Evolutionary conservation across 1,140 invertebrate species (phyloP).

Genomic region (Drosophila orena): DNA sequence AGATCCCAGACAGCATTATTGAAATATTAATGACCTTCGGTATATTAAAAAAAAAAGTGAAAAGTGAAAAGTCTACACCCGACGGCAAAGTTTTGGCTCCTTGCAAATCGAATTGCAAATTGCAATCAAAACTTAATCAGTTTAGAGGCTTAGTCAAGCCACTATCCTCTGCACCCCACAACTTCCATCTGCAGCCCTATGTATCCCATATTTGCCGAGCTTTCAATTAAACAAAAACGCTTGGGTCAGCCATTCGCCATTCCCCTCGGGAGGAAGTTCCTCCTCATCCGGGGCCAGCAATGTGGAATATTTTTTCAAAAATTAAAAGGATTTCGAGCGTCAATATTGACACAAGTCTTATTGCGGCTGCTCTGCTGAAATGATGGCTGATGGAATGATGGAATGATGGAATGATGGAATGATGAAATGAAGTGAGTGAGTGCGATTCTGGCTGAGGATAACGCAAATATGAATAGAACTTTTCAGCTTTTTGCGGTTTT

Average conservation of each 20-base stretch:
- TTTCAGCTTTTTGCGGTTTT: slow-evolving; percentile 36
- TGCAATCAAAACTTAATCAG: slow-evolving; percentile 82
- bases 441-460: slow-evolving; percentile 16
- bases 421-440: slow-evolving; percentile 31
- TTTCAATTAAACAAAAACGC: slow-evolving; percentile 72
- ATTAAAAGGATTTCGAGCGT: slow-evolving; percentile 77
- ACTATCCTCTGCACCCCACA: background rate
- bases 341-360: slow-evolving; percentile 81
- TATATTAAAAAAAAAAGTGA: slow-evolving; percentile 48
- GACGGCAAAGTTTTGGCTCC: slow-evolving; percentile 59
- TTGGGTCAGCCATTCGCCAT: slow-evolving; percentile 21
- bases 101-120: slow-evolving; percentile 75
- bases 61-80: background rate
- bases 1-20: slow-evolving; percentile 67
- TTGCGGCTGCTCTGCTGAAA: slow-evolving; percentile 26
- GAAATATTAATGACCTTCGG: slow-evolving; percentile 78
- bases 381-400: slow-evolving; percentile 28
- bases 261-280: background rate
- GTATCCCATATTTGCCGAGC: slow-evolving; percentile 48
- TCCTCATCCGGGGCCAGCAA: slow-evolving; percentile 15
- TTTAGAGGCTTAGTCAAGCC: slow-evolving; percentile 68
- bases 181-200: background rate
- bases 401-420: slow-evolving; percentile 27
- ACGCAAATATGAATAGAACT: slow-evolving; percentile 45
- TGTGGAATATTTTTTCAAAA: slow-evolving; percentile 69